Evolutionary conservation across 2,113 vertebrate species (phyloP), one percentile per base, ranked within the genome.

Genomic region (Butorides virescens): DNA sequence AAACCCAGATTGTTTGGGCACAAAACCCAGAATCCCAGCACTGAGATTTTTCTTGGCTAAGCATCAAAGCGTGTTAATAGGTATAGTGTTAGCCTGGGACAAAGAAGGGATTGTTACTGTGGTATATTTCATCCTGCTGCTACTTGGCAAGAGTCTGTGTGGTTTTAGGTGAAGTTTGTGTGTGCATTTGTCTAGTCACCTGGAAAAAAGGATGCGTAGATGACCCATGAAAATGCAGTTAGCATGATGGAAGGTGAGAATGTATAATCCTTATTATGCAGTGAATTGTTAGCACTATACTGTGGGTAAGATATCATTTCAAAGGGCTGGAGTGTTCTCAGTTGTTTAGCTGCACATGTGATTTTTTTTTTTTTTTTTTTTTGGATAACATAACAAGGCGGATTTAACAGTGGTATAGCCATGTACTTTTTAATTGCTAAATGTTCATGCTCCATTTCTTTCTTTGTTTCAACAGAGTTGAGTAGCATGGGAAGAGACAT

Each of bases 41-140:
- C 87, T 96, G 98, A 98, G 98, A 97, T 99, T 99, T 98, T 98
- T 98, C 97, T 99, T 99, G 98, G 98, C 98, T 98, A 90, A 46
- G 94, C 96, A 98, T 99, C 98, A 99, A 98, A 99, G 98, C 61
- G 21, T 97, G 97, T 98, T 95, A 98, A 97, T 98, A 98, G 97
- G 98, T 98, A 97, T 98, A 96, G 91, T 98, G 97, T 98, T 98
- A 97, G 98, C 70, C 95, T 88, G 72, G 97, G 98, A 99, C 98
- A 99, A 99, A 99, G 98, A 95, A 77, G 26, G 94, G 96, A 98
- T 98, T 99, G 98, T 99, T 98, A 94, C 88, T 97, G 97, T 96
- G 95, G 92, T 97, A 86, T 97, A 98, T 98, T 97, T 98, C 95
- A 97, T 98, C 97, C 96, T 98, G 97, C 98, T 98, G 88, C 92